These are phyloP conservation scores for Sinocyclocheilus grahami DNA, from an alignment of 2,113 vertebrate genomes.

Conservation along the genomic window DNA sequence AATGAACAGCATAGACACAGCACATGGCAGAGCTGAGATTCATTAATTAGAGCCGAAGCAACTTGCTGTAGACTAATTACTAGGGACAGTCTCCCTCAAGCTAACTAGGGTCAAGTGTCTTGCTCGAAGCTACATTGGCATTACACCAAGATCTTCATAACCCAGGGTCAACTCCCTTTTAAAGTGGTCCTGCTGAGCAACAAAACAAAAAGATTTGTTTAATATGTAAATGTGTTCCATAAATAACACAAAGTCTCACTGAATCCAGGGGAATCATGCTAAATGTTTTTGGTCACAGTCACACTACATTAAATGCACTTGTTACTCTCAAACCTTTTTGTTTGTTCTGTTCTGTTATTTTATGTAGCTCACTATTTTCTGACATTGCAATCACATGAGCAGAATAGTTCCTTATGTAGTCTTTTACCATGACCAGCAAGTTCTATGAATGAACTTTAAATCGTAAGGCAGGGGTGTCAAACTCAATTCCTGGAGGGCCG, in stretches of 20 bases:
- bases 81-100: conserved; percentile 40
- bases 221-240: not conserved
- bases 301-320: not conserved
- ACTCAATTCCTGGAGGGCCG: too few species aligned
- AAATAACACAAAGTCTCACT: not conserved
- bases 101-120: conserved; percentile 17
- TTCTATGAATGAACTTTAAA: not conserved
- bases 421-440: not conserved
- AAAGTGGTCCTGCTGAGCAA: not conserved
- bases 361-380: not conserved
- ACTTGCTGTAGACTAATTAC: not conserved
- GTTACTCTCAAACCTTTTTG: too few species aligned
- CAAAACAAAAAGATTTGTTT: not conserved
- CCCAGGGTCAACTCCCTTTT: not conserved
- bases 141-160: conserved; percentile 11
- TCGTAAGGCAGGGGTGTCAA: too few species aligned
- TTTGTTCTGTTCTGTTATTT: not conserved
- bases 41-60: conserved; percentile 16
- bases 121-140: not conserved
- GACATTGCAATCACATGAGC: not conserved
- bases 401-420: not conserved
- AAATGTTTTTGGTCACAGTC: not conserved
- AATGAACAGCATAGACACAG: not conserved
- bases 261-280: not conserved
- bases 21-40: conserved; percentile 10